Evolutionary conservation across 2,797 vertebrate genomes (phyloP), one percentile per base, ranked within the genome.

Genomic region (Acipenser oxyrinchus): DNA sequence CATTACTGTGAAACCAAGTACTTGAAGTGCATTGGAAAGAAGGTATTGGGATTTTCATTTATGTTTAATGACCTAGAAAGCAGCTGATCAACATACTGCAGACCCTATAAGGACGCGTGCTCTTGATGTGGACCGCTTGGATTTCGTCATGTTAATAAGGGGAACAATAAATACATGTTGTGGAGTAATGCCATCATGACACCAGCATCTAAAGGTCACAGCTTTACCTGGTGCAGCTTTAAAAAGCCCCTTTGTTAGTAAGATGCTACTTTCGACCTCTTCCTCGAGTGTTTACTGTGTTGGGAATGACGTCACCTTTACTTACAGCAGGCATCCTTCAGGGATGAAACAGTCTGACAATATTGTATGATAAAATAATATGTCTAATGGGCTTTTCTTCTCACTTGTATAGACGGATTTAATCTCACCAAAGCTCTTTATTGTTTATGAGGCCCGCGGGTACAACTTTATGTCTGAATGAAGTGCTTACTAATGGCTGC

Each of bases 381-480:
- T 84, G 84, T 86, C 71, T 37, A 88, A 90, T 87, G 81, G 84
- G 77, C 83, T 85, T 80, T 80, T 37, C 23, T 84, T 84, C 79
- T 73, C 84, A 89, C 86, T 81, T 88, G 84, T 83, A 86, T 86
- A 85, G 80, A 82, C 87, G 81, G 86, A 88, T 91, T 87, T 90
- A 88, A 91, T 91, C 88, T 88, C 84, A 82, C 79, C 82, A 81
- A 87, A 86, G 81, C 87, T 88, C 81, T 86, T 77, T 58, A 77
- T 89, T 88, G 86, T 88, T 90, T 88, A 90, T 90, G 85, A 87
- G 86, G 83, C 91, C 88, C 88, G 78, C 77, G 88, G 90, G 91
- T 87, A 82, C 89, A 89, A 93, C 92, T 93, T 91, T 88, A 90
- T 86, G 89, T 86, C 87, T 89, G 87, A 89, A 87, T 91, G 89